These are phyloP conservation scores for Drosophila nr. fundita DNA, from an alignment of 2,888 invertebrate species.

Conservation along the genomic window DNA sequence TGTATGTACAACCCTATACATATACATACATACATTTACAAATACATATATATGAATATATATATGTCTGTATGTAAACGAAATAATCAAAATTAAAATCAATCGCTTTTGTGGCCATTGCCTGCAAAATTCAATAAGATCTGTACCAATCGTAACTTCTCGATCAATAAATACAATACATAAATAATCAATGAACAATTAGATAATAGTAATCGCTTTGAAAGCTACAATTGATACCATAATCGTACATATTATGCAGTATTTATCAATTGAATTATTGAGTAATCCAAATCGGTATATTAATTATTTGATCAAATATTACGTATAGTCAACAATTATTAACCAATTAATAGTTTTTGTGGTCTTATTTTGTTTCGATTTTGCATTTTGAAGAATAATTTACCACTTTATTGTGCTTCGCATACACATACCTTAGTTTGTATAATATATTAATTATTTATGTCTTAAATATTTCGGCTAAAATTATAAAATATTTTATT, in stretches of 20 bases:
- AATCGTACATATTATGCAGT: conserved; percentile 13
- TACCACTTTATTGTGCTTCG: conserved; percentile 5
- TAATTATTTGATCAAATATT: conserved; percentile 6
- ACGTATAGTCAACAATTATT: conserved; percentile 9
- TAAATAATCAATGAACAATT: conserved; percentile 40
- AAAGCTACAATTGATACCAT: conserved; percentile 17
- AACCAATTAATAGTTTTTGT: conserved; percentile 5
- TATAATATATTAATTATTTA: conserved; percentile 34
- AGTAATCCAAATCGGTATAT: conserved; percentile 4
- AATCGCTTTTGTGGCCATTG: conserved; percentile 10
- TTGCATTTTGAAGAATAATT: background rate
- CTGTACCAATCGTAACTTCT: conserved; percentile 37
- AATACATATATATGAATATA: conserved; percentile 18
- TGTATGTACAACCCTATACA: conserved; percentile 6
- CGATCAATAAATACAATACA: conserved; percentile 23
- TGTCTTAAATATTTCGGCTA: conserved; percentile 32
- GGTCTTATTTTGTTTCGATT: conserved; percentile 3
- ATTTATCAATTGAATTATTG: conserved; percentile 4
- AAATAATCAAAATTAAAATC: conserved; percentile 21
- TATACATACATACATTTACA: conserved; percentile 12
- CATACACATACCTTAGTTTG: conserved; percentile 41
- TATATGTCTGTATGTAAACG: conserved; percentile 16
- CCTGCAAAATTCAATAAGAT: conserved; percentile 15
- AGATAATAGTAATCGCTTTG: conserved; percentile 50
- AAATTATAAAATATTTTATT: conserved; percentile 33